Evolutionary conservation across 2,888 invertebrate genomes (phyloP).

Genomic region (Nymphalis polychloros): DNA sequence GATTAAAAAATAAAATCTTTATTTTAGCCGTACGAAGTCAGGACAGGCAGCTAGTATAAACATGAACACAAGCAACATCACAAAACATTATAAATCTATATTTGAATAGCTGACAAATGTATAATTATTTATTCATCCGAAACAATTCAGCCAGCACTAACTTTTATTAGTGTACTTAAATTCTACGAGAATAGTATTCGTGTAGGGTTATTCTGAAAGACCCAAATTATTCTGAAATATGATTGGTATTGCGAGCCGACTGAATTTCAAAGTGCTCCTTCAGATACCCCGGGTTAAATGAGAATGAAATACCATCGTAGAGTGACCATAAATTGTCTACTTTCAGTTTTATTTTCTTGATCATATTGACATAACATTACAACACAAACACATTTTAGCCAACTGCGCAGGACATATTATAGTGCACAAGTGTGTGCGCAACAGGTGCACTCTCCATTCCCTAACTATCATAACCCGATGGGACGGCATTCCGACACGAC

Average conservation of each 20-base stretch:
- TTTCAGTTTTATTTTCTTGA: not conserved
- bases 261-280: constrained; percentile 14
- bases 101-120: not conserved
- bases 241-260: constrained; percentile 15
- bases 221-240: constrained; percentile 17
- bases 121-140: not conserved
- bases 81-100: not conserved
- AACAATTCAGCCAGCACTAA: not conserved
- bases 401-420: too few species aligned
- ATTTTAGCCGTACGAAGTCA: too few species aligned
- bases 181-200: not conserved
- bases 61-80: not conserved
- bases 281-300: constrained; percentile 15
- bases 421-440: too few species aligned
- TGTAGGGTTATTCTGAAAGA: constrained; percentile 5
- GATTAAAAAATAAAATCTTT: too few species aligned
- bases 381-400: too few species aligned
- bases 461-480: too few species aligned
- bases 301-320: constrained; percentile 27
- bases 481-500: too few species aligned
- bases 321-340: not conserved
- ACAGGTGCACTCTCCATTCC: too few species aligned
- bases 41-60: too few species aligned
- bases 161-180: not conserved
- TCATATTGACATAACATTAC: too few species aligned